Evolutionary conservation across 1,140 invertebrate species (phyloP).

Genomic region (Aphelinus certus): DNA sequence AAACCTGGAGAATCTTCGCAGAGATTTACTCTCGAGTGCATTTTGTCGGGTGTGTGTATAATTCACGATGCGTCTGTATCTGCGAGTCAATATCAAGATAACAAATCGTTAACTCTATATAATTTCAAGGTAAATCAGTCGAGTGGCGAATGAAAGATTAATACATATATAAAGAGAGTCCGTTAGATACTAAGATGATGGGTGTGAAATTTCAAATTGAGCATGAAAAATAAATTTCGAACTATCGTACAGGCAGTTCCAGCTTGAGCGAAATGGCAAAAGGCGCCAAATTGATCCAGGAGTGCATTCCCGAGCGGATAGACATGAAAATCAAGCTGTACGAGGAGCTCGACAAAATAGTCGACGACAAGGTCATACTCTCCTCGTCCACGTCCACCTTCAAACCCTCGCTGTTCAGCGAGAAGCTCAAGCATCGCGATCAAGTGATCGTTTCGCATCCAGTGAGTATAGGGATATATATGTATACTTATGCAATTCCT

Average conservation of each 20-base stretch:
- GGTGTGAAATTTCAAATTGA: too few species aligned
- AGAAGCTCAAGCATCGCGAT: constrained; percentile 79
- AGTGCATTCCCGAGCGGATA: constrained; percentile 92
- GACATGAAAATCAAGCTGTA: constrained; percentile 87
- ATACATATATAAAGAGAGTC: not conserved
- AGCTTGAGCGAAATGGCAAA: constrained; percentile 74
- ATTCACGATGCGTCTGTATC: too few species aligned
- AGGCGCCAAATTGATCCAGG: constrained; percentile 82
- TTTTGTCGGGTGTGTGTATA: too few species aligned
- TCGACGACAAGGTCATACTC: constrained; percentile 78
- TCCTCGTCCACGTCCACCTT: constrained; percentile 94
- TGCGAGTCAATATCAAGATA: too few species aligned
- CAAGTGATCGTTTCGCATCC: constrained; percentile 89
- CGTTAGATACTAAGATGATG: too few species aligned
- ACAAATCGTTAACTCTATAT: too few species aligned
- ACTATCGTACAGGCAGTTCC: constrained; percentile 68
- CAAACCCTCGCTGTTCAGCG: constrained; percentile 84
- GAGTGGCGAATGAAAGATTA: not conserved
- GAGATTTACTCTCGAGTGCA: too few species aligned
- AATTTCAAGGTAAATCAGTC: too few species aligned
- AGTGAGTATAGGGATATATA: constrained; percentile 63
- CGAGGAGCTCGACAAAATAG: constrained; percentile 78
- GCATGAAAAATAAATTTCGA: not conserved
- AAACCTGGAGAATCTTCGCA: too few species aligned
- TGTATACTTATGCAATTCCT: too few species aligned